Evolutionary conservation across 2,888 invertebrate species (phyloP), one percentile per base, ranked within the genome.

Genomic region (Formica aserva): DNA sequence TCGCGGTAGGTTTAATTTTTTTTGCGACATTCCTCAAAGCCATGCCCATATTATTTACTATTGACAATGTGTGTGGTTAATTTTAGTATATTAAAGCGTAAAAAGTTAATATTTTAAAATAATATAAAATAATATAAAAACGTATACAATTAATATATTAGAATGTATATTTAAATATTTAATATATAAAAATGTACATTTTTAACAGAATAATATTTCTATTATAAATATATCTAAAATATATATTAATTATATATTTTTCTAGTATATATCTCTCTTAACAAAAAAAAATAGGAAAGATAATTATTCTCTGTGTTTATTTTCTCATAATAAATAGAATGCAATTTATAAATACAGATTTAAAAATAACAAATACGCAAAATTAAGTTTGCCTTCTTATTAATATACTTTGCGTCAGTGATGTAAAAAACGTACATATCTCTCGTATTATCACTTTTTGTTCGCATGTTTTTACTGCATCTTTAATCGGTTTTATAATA

Each of bases 371-470:
- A 52, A 13, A 55, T 22, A 63, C 18, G 2, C 52, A 35, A 65
- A 4, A 2, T 8, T 18, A 76, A 35, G 41, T 65, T 76, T 75
- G 48, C 18, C 22, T 9, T 75, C 52, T 76, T 41, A 15, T 76
- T 65, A 65, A 65, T 26, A 66, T 26, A 66, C 38, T 76, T 66
- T 26, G 18, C 76, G 26, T 13, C 8, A 35, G 1, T 55, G 26
- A 55, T n/a, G 66, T 29, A 38, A 38, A 55, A 65, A 6, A 38
- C 18, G 26, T 22, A 38, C 13, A 55, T 35, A 65, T 52, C 15
- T 32, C 15, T 18, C n/a, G 13, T 13, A 66, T 77, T 26, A n/a
- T 45, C n/a, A 60, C 11, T 67, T 55, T 67, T 55, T 66, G n/a
- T 38, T 13, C 15, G 15, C 29, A 8, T 22, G 8, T 75, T 76